Evolutionary conservation across 2,888 invertebrate species (phyloP).

Genomic region (Trachelus stipa): DNA sequence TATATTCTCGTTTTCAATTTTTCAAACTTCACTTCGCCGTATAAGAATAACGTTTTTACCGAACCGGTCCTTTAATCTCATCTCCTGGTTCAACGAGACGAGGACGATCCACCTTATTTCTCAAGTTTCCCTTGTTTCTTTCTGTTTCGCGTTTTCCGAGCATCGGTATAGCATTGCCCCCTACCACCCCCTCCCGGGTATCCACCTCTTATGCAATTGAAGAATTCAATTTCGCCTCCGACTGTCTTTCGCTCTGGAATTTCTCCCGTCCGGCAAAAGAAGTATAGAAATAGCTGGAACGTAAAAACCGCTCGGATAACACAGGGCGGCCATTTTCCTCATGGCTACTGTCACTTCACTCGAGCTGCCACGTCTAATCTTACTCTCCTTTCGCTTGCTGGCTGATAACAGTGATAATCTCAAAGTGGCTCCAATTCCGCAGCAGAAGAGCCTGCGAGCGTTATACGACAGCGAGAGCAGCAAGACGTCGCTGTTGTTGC

Average conservation of each 20-base stretch:
- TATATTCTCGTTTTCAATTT: neutral
- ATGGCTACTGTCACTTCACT: neutral
- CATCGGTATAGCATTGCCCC: too few relatives aligned
- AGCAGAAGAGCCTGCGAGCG: neutral
- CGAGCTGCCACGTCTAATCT: neutral
- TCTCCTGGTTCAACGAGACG: neutral
- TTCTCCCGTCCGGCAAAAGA: neutral
- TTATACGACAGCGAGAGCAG: neutral
- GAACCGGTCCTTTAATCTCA: neutral
- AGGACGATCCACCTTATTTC: neutral
- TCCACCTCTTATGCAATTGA: neutral
- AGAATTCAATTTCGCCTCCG: neutral
- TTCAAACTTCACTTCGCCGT: neutral
- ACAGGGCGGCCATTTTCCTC: neutral
- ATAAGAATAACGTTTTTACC: neutral
- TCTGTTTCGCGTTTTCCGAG: too few relatives aligned
- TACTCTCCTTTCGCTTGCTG: neutral
- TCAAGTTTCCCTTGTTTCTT: neutral
- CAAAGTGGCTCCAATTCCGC: neutral
- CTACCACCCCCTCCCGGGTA: fast-evolving
- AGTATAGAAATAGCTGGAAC: neutral
- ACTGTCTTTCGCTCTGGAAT: neutral
- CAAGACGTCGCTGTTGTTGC: neutral
- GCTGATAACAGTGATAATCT: neutral
- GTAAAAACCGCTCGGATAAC: neutral